A percentile compares a stretch with the other conserved stretches of the same genome.
Conservation (phyloP, 2,888 invertebrate species). For the Cistogaster globosa region DNA sequence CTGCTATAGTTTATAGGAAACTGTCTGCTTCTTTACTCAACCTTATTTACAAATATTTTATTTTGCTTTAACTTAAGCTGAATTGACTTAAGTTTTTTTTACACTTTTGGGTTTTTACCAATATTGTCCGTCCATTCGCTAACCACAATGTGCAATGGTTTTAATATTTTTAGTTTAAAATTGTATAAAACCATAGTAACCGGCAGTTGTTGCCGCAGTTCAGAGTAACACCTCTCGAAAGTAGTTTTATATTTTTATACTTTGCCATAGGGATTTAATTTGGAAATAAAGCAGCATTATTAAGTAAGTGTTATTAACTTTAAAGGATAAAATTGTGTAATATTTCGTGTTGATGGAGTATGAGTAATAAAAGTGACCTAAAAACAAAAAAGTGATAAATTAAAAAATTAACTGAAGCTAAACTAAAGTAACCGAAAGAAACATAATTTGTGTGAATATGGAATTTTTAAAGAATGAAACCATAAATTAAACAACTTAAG, state of each 20-base stretch:
- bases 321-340: constrained; percentile 3
- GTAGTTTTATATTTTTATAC: constrained; percentile 66
- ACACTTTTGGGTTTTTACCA: constrained; percentile 67
- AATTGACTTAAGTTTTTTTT: constrained; percentile 35
- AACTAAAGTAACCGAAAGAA: too few relatives aligned
- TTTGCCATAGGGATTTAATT: constrained; percentile 57
- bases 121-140: constrained; percentile 34
- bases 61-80: constrained; percentile 66
- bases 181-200: constrained; percentile 80
- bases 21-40: constrained; percentile 53
- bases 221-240: constrained; percentile 74
- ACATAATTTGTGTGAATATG: too few relatives aligned
- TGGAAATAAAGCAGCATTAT: constrained; percentile 75
- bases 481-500: too few relatives aligned
- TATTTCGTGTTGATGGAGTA: not conserved
- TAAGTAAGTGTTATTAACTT: constrained; percentile 75
- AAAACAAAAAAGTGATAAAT: not conserved
- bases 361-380: not conserved
- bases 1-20: constrained; percentile 61
- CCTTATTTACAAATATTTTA: constrained; percentile 52
- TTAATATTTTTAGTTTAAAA: constrained; percentile 72
- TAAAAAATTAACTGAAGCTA: not conserved
- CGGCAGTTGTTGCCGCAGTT: constrained; percentile 77
- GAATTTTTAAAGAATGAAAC: too few relatives aligned
- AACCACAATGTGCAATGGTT: constrained; percentile 52